A percentile compares a stretch with the other conserved stretches of the same genome.
Conservation (phyloP, 2,113 vertebrate genomes). For the Scomber colias region DNA sequence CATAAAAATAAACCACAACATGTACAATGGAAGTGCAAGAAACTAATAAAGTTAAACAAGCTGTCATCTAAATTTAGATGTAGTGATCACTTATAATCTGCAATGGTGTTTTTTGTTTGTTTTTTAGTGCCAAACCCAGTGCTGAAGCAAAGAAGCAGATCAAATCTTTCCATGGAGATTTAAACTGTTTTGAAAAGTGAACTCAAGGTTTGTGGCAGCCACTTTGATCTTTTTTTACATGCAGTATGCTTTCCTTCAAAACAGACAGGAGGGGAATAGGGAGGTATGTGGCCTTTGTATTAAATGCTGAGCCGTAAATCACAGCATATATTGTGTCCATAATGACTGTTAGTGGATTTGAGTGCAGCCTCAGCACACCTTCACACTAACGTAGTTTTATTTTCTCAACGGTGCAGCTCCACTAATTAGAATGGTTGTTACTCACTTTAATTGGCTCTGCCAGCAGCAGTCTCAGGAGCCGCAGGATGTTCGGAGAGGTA, state of each 20-base stretch:
- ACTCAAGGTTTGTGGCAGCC: background rate
- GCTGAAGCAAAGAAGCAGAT: background rate
- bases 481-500: constrained; percentile 50
- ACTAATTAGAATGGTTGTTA: constrained; percentile 70
- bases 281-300: background rate
- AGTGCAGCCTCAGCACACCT: constrained; percentile 16
- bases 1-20: too few species aligned
- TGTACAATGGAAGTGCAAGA: too few species aligned
- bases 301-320: background rate
- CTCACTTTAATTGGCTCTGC: constrained; percentile 71
- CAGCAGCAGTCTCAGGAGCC: constrained; percentile 52
- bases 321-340: background rate
- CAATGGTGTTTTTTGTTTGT: too few species aligned
- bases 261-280: background rate
- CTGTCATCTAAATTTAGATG: too few species aligned
- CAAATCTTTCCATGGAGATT: background rate
- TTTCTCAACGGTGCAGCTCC: constrained; percentile 48
- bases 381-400: constrained; percentile 7
- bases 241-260: background rate
- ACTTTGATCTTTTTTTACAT: background rate
- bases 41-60: too few species aligned
- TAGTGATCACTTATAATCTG: too few species aligned
- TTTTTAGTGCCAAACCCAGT: too few species aligned
- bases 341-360: constrained; percentile 21
- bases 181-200: background rate